These are phyloP conservation scores for Meloidogyne chitwoodi DNA, from an alignment of 1,140 invertebrate genomes.

Conservation along the genomic window DNA sequence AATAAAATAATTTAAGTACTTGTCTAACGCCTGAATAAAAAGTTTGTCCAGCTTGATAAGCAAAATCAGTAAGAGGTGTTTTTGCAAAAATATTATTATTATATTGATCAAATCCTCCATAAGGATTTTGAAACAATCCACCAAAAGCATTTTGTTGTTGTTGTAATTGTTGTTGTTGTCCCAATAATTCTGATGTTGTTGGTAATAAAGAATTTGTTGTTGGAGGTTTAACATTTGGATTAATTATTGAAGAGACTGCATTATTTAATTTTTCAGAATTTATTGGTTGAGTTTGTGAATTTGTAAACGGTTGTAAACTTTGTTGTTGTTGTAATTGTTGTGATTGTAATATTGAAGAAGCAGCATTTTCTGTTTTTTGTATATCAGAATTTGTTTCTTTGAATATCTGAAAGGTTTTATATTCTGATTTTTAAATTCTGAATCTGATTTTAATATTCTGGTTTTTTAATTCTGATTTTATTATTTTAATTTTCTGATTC, in stretches of 20 bases:
- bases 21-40: slow-evolving; percentile 23
- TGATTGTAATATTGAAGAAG: neutral
- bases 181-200: no score
- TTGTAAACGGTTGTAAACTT: neutral
- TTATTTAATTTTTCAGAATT: neutral
- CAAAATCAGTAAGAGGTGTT: slow-evolving; percentile 16
- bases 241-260: neutral
- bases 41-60: slow-evolving; percentile 24
- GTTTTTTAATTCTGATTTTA: neutral
- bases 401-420: slow-evolving; percentile 1
- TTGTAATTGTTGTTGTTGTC: neutral
- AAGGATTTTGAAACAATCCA: neutral
- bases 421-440: neutral
- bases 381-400: slow-evolving; percentile 11
- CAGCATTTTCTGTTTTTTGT: neutral
- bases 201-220: neutral
- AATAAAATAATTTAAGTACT: neutral
- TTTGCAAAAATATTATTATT: neutral
- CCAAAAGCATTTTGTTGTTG: neutral
- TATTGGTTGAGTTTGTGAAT: neutral
- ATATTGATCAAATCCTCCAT: neutral
- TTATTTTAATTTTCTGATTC: neutral
- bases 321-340: neutral
- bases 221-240: neutral
- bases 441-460: neutral